Conservation (phyloP, 2,888 invertebrate genomes). For the Petrolisthes cinctipes region DNA sequence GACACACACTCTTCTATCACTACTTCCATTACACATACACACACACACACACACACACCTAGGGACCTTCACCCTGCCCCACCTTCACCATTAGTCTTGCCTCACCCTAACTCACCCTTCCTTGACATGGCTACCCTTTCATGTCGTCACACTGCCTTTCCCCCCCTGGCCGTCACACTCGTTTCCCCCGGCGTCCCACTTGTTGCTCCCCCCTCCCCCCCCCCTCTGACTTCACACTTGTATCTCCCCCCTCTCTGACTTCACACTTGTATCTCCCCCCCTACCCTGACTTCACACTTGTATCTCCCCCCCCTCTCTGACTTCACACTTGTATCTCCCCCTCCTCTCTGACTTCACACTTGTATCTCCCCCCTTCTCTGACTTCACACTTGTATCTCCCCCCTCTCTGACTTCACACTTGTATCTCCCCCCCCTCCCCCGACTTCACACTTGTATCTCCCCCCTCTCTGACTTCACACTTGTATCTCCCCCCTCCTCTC, state of each 20-base stretch:
- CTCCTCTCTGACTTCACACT: not conserved
- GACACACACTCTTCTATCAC: not conserved
- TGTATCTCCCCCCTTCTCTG: not conserved
- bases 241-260: too few relatives aligned
- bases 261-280: too few relatives aligned
- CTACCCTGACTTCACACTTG: not conserved
- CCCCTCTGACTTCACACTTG: not conserved
- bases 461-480: not conserved
- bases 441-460: not conserved
- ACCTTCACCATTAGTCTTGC: too few relatives aligned
- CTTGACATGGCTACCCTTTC: too few relatives aligned
- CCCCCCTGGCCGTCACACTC: not conserved
- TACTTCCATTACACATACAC: not conserved
- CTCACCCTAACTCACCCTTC: too few relatives aligned
- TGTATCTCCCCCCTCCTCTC: not conserved
- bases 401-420: not conserved
- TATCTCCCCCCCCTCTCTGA: not conserved
- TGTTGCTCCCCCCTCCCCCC: not conserved
- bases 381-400: not conserved
- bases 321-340: not conserved
- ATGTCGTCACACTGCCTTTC: not conserved
- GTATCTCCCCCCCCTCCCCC: not conserved
- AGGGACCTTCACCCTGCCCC: not conserved
- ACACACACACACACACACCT: not conserved
- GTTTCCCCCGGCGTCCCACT: not conserved